Evolutionary conservation across 2,797 vertebrate genomes (phyloP).

Genomic region (Malurus leucopterus): DNA sequence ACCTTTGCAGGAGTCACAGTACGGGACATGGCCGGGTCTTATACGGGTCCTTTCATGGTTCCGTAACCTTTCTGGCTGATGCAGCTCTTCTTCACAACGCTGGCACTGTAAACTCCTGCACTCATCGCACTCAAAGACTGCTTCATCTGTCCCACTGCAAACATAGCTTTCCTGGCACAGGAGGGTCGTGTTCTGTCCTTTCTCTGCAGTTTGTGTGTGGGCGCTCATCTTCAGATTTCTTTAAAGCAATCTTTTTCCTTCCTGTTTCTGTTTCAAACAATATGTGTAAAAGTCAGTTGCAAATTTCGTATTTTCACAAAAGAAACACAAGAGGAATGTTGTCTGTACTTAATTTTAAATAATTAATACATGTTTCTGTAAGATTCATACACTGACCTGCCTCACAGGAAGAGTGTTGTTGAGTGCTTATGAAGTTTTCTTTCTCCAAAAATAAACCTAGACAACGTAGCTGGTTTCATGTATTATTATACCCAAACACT

Average conservation of each 20-base stretch:
- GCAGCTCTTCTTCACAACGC: slow-evolving; percentile 91
- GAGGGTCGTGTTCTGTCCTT: slow-evolving; percentile 76
- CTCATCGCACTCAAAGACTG: slow-evolving; percentile 92
- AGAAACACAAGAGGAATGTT: background rate
- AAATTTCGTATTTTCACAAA: background rate
- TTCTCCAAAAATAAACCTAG: slow-evolving; percentile 7
- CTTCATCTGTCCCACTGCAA: slow-evolving; percentile 91
- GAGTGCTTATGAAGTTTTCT: slow-evolving; percentile 15
- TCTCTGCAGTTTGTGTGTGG: slow-evolving; percentile 79
- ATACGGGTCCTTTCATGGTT: slow-evolving; percentile 92
- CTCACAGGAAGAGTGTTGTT: background rate
- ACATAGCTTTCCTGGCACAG: slow-evolving; percentile 96
- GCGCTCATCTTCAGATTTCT: slow-evolving; percentile 79
- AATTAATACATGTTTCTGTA: background rate
- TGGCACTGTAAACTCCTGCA: slow-evolving; percentile 92
- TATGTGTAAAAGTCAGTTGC: background rate
- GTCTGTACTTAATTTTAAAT: background rate
- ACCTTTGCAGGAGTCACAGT: slow-evolving; percentile 91
- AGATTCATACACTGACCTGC: slow-evolving; percentile 14
- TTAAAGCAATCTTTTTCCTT: background rate
- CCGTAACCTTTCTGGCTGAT: slow-evolving; percentile 87
- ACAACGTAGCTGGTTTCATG: background rate
- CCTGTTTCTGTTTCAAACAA: slow-evolving; percentile 6
- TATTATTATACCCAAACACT: background rate
- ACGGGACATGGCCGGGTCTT: slow-evolving; percentile 85